Evolutionary conservation across 2,888 invertebrate species (phyloP).

Genomic region (Spisula subtruncata): DNA sequence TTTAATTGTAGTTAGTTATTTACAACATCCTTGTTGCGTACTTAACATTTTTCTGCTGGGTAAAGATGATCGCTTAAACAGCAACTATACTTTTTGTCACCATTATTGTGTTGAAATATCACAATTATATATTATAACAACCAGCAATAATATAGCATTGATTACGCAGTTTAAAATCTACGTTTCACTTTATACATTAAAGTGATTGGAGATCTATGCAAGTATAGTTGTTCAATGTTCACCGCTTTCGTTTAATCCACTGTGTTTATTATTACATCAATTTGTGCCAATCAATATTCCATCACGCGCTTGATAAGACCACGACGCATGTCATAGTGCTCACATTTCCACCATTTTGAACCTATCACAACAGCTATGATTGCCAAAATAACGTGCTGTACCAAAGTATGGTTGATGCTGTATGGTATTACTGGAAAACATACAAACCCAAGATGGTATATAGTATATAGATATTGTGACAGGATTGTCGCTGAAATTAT

Average conservation of each 20-base stretch:
- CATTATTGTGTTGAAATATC: no score
- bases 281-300: no score
- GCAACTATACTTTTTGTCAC: no score
- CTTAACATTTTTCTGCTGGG: no score
- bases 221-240: neutral
- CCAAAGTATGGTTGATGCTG: conserved; percentile 6
- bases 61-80: no score
- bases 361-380: neutral
- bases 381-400: neutral
- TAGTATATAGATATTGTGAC: neutral
- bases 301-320: no score
- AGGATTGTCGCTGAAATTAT: no score
- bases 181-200: neutral
- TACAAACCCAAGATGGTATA: neutral
- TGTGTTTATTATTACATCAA: no score
- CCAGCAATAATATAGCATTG: no score
- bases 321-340: neutral
- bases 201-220: conserved; percentile 21
- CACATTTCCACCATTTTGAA: neutral
- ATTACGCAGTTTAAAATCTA: neutral
- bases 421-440: neutral
- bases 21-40: no score
- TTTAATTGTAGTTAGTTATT: no score
- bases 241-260: neutral
- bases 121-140: no score